Base-by-base conservation (phyloP, 1,140 invertebrate species). In the Nasonia longicornis region DNA sequence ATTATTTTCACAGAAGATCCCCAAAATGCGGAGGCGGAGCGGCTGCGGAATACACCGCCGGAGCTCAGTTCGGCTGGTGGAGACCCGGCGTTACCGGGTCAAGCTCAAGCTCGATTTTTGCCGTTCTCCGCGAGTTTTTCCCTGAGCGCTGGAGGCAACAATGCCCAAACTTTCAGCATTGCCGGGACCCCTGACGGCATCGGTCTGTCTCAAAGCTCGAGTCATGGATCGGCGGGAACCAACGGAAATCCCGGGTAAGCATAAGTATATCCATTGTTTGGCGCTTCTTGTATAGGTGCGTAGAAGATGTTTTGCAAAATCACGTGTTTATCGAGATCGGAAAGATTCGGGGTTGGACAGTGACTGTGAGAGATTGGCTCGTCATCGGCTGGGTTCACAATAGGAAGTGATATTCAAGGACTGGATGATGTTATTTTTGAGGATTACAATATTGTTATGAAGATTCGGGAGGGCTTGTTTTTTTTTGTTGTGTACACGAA, bases 171-270 rank as follows among this genome's bases (percentile, higher is more conserved):
- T 3, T 80, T 90, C 22, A 88, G 87, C 35, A 73, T 90, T 31
- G 86, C 86, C 76, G 79, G 84, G 14, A 85, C 58, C 0, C 83
- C 87, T 1, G 87, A 88, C 67, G 87, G 88, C 35, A 82, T 90
- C n/a, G 88, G 88, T 72, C 82, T 90, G 48, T 88, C 89, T 0
- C 87, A 88, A 77, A 90, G 87, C 81, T 84, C 86, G 70, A 90
- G 86, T 80, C 85, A 83, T 78, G 77, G 45, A 31, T 64, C 72
- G 6, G 2, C 48, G 7, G 26, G 29, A 20, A 85, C 82, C 22
- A 82, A 82, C 66, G 86, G 84, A 20, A 82, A 82, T 69, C 22
- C 79, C 58, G 86, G 85, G 88, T 89, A 84, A 67, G 84, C 52
- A 58, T 89, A 83, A 67, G 84, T 20, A 58, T 35, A 6, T 58